Evolutionary conservation across 2,888 invertebrate genomes (phyloP), one percentile per base, ranked within the genome.

Genomic region (Lagria hirta): DNA sequence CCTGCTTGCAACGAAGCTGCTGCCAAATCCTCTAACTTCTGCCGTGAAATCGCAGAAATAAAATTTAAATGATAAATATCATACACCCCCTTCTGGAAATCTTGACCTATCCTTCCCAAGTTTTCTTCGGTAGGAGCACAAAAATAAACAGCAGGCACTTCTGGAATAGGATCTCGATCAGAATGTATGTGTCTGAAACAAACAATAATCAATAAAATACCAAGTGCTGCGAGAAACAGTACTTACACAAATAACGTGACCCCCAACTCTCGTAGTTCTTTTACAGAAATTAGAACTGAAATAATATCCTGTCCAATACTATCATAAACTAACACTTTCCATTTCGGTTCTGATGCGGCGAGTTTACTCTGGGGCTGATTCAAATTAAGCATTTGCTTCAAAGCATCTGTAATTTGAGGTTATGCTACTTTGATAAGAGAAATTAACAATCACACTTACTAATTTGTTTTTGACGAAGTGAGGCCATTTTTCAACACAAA

Each of bases 91-190:
- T 85, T 89, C 53, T 88, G 86, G 37, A 92, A 77, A 69, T 92
- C 94, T 73, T 94, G 91, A 50, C 89, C 86, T 51, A 99, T 95
- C 53, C 96, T 80, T 28, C 88, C 89, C 23, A 99, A 79, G 73
- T 99, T 99, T 69, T 98, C 97, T 65, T 96, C 93, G 6, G 89
- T 88, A 2, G 99, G 97, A 53, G 90, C 82, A 70, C 98, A 95
- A 72, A 99, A 98, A 70, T 99, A 99, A 21, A 99, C 86, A 1
- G 96, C 97, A 29, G 99, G 98, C 2, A 98, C 98, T 75, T 99
- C 99, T 3, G 97, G 96, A 62, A 99, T 94, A n/a, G 86, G 80
- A 68, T 91, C 91, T 44, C 91, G 79, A 65, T 90, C 88, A 4
- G 90, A 88, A 73, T 92, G 92, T 35, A 93, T 73, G 70, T 89